Base-by-base conservation (phyloP, 2,113 vertebrate species). In the Eudyptes chrysolophus region DNA sequence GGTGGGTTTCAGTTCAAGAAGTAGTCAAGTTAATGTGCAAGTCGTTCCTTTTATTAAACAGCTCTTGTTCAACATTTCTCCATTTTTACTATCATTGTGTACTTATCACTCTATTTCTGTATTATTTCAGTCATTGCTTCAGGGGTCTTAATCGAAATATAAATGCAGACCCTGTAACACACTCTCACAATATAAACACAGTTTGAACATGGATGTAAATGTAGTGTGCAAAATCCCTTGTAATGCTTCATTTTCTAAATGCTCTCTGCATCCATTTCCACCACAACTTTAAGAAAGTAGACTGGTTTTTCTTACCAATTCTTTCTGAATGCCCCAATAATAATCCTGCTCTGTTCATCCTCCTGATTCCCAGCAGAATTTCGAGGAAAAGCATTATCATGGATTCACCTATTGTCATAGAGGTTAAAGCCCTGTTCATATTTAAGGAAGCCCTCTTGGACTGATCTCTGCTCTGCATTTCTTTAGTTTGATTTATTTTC, bases 401-500 rank as follows among this genome's bases (percentile, higher is more conserved):
- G n/a, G 52, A n/a, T 36, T 71, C 36, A 11, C 1, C 42, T 65
- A 3, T 17, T 81, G 68, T 40, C 46, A 7, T 2, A 5, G 48
- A 71, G 42, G 70, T 93, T 91, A 69, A 87, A 92, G 40, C 79
- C 40, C 48, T 44, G 74, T 80, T 92, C 76, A n/a, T 3, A 1
- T 55, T 70, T 64, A 34, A 90, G 92, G 95, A 97, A 95, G 84
- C 89, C 55, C 86, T 92, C 79, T 89, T 46, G 16, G 64, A 83
- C 92, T 30, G 11, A 76, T 95, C 92, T 88, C 57, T 54, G 81
- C 77, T 69, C 80, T 87, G 89, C 89, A 30, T 66, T 95, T 81
- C 70, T 10, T 30, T 30, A 10, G 1, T 87, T 95, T 98, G 98
- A 98, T 98, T 96, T 66, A 98, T 98, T 90, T 91, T 68, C 83